These are phyloP conservation scores for Drosophila mimica DNA, from an alignment of 2,888 invertebrate species.

Conservation along the genomic window DNA sequence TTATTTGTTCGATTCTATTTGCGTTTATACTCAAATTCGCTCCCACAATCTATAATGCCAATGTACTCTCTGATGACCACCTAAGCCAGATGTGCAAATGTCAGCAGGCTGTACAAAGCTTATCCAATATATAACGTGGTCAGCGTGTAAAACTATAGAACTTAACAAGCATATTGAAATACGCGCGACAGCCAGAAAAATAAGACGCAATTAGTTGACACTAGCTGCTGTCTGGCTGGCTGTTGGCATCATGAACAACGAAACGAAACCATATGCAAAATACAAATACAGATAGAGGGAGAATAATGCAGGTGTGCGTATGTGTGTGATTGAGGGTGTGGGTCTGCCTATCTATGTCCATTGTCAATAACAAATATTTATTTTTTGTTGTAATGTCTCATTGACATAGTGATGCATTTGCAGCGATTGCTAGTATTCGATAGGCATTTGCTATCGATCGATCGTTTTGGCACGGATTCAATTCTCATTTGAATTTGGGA, in stretches of 20 bases:
- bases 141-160: slow-evolving; percentile 41
- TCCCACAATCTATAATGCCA: slow-evolving; percentile 2
- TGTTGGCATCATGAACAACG: slow-evolving; percentile 44
- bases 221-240: slow-evolving; percentile 14
- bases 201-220: slow-evolving; percentile 73
- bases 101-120: slow-evolving; percentile 32
- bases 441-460: slow-evolving; percentile 43
- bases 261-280: slow-evolving; percentile 39
- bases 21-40: neutral
- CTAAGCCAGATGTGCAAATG: slow-evolving; percentile 35
- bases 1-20: slow-evolving; percentile 17
- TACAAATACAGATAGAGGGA: slow-evolving; percentile 14
- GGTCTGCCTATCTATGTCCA: slow-evolving; percentile 6
- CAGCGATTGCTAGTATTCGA: slow-evolving; percentile 31
- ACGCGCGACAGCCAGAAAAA: slow-evolving; percentile 50
- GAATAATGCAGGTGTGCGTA: slow-evolving; percentile 19
- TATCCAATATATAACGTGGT: slow-evolving; percentile 20
- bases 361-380: slow-evolving; percentile 20
- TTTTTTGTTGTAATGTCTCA: slow-evolving; percentile 32
- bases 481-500: slow-evolving; percentile 20
- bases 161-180: slow-evolving; percentile 29
- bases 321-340: slow-evolving; percentile 34
- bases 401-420: slow-evolving; percentile 16
- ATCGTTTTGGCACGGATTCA: slow-evolving; percentile 21
- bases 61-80: slow-evolving; percentile 1